Evolutionary conservation across 2,888 invertebrate species (phyloP).

Genomic region (Melinaea menophilus): DNA sequence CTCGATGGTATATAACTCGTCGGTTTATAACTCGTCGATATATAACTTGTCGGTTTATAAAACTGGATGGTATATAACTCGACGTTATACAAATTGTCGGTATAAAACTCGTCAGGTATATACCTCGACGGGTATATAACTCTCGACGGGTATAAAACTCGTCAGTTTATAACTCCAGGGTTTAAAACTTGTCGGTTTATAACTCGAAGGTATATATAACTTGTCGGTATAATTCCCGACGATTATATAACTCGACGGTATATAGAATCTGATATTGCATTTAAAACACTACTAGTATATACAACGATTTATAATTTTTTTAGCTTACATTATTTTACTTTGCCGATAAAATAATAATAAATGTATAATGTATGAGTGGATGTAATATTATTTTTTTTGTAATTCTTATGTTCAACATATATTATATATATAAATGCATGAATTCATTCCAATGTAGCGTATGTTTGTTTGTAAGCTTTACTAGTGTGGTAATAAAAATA

Average conservation of each 20-base stretch:
- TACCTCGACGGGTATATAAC: no score
- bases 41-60: no score
- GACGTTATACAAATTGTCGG: no score
- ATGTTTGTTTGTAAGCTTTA: conserved; percentile 67
- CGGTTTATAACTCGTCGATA: no score
- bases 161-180: no score
- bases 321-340: conserved; percentile 59
- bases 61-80: no score
- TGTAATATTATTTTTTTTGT: conserved; percentile 37
- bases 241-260: background rate
- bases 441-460: conserved; percentile 73
- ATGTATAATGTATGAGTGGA: conserved; percentile 40
- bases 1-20: no score
- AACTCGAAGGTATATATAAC: no score
- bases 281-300: conserved; percentile 31
- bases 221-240: no score
- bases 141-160: no score
- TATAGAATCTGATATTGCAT: conserved; percentile 40
- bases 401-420: conserved; percentile 31
- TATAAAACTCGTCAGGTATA: no score
- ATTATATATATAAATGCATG: conserved; percentile 52
- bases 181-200: no score
- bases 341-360: conserved; percentile 52
- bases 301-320: conserved; percentile 65
- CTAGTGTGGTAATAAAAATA: conserved; percentile 58